Evolutionary conservation across 2,888 invertebrate genomes (phyloP), one percentile per base, ranked within the genome.

Genomic region (Chrysotoxum bicinctum): DNA sequence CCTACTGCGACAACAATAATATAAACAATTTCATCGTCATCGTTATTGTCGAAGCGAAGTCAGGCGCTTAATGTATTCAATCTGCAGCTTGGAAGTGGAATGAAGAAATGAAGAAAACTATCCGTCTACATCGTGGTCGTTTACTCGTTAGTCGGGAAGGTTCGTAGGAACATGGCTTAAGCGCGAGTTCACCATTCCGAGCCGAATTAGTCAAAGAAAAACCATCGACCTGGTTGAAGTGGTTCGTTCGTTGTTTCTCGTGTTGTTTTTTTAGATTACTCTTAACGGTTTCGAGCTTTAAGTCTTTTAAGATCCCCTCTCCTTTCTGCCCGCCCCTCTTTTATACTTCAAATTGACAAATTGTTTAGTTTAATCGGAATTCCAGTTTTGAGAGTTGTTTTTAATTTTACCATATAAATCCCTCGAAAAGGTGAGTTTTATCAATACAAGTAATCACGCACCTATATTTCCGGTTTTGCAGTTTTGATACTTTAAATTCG

Each of bases 51-150:
- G 58, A 58, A 21, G 8, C 19, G 5, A n/a, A 60, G 23, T 23
- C 19, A 40, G 69, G 64, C 58, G 37, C 12, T 62, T 50, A 43
- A 54, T 62, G 12, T 69, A 58, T 72, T 64, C 48, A 12, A 76
- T 54, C 12, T 52, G 32, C 48, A 84, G 79, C 79, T 79, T 84
- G 23, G 43, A 52, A 58, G 62, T 74, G 75, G 56, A 84, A 75
- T 48, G 79, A 78, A 84, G 75, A 75, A 75, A 75, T 76, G 75
- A 79, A 80, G 79, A 79, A 84, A 80, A 72, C 66, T 72, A 84
- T 75, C 78, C 35, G 30, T 37, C 76, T 19, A 12, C 50, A 12
- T 69, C 26, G 26, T 43, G 8, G 16, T 16, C 23, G 26, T 43
- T 10, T 4, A 10, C 2, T 30, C 16, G 19, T 1, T 12, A 12